phyloP scores from a whole-genome alignment of 2,888 invertebrate species.

The Scelioninae gen. 1 region DNA sequence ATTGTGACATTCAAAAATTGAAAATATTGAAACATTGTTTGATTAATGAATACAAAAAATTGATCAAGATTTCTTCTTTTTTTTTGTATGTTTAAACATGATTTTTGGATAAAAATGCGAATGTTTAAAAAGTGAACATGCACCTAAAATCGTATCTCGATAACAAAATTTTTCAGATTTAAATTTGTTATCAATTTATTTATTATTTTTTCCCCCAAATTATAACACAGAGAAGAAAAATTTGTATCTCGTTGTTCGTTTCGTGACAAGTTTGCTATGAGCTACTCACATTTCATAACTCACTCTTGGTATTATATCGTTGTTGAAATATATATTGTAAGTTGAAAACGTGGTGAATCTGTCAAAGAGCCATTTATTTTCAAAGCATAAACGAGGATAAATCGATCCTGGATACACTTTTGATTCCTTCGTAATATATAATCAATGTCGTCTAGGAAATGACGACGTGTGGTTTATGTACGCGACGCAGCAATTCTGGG shows the following conservation, averaged over 20 bases:
- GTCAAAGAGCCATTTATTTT: slow-evolving; percentile 64
- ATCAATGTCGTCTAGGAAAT: slow-evolving; percentile 61
- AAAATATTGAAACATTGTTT: no score
- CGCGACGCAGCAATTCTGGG: slow-evolving; percentile 44
- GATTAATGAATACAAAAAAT: no score
- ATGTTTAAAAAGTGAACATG: background rate
- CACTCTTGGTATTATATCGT: slow-evolving; percentile 34
- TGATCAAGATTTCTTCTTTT: no score
- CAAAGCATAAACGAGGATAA: slow-evolving; percentile 61
- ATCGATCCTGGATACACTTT: slow-evolving; percentile 62
- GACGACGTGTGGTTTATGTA: slow-evolving; percentile 59
- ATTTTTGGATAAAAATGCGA: background rate
- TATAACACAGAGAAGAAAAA: slow-evolving; percentile 29
- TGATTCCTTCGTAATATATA: slow-evolving; percentile 64
- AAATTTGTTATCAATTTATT: slow-evolving; percentile 29
- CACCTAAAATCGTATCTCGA: slow-evolving; percentile 9
- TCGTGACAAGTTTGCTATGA: slow-evolving; percentile 55
- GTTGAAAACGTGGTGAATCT: slow-evolving; percentile 62
- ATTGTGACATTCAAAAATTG: no score
- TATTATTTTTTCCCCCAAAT: no score
- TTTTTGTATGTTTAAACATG: background rate
- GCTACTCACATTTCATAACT: slow-evolving; percentile 65
- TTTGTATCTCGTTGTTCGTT: slow-evolving; percentile 40
- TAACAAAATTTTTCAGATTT: slow-evolving; percentile 28
- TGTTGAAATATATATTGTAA: slow-evolving; percentile 57